Percentiles rank a stretch among this genome's conserved stretches.
Evolutionary conservation across 2,888 invertebrate genomes (phyloP).

Genomic region (Phytoseiulus persimilis): DNA sequence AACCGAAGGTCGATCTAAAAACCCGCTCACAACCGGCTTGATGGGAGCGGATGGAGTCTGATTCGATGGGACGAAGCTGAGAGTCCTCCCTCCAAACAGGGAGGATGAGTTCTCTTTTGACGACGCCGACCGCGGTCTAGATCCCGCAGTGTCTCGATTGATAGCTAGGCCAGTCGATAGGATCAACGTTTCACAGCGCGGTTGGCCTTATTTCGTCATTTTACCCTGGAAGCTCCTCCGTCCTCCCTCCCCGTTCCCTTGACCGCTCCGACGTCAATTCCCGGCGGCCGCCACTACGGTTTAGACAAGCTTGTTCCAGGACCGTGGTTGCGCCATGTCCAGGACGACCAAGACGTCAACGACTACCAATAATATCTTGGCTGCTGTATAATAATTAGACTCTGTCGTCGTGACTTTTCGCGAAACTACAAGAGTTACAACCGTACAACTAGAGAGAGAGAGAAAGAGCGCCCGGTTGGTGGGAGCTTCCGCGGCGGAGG

Average conservation of each 20-base stretch:
- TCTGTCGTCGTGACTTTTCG: background rate
- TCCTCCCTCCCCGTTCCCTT: background rate
- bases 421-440: background rate
- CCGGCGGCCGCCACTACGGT: background rate
- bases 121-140: background rate
- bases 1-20: background rate
- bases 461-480: background rate
- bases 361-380: background rate
- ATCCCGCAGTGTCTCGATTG: background rate
- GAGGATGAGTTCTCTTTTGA: background rate
- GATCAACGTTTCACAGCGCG: background rate
- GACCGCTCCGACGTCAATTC: background rate
- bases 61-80: background rate
- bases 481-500: background rate
- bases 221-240: background rate
- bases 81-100: background rate
- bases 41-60: background rate
- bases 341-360: background rate
- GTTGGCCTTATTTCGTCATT: background rate
- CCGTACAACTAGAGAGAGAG: background rate
- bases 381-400: constrained; percentile 5
- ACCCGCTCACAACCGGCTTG: background rate
- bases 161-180: background rate
- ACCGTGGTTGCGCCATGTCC: background rate
- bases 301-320: background rate